phyloP scores from a whole-genome alignment of 2,113 vertebrate genomes.

The Solea senegalensis region DNA sequence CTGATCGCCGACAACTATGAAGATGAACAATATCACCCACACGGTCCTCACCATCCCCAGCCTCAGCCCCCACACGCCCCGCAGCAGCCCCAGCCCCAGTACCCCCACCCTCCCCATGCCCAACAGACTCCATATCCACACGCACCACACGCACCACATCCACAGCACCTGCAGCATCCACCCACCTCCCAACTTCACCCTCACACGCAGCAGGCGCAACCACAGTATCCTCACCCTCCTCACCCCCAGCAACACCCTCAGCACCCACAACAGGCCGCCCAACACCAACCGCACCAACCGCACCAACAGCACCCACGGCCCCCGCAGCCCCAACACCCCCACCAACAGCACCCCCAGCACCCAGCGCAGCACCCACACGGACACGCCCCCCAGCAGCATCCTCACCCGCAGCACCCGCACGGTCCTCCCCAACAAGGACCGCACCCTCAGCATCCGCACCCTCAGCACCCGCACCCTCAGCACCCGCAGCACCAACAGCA shows the following conservation, averaged over 20 bases:
- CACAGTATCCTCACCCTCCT: slow-evolving; percentile 54
- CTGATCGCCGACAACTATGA: slow-evolving; percentile 97
- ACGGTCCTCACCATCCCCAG: slow-evolving; percentile 88
- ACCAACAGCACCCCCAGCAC: slow-evolving; percentile 66
- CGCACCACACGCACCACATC: slow-evolving; percentile 59
- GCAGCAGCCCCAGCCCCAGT: slow-evolving; percentile 87
- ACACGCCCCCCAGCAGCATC: slow-evolving; percentile 64
- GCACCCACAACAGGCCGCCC: slow-evolving; percentile 54
- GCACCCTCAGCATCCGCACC: slow-evolving; percentile 67
- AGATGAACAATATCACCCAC: slow-evolving; percentile 93
- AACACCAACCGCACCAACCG: too few relatives aligned
- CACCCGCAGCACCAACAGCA: slow-evolving; percentile 43
- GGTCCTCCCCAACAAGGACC: slow-evolving; percentile 66
- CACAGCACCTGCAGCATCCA: slow-evolving; percentile 42
- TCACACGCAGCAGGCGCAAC: slow-evolving; percentile 63
- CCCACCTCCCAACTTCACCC: slow-evolving; percentile 48
- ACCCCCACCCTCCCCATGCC: slow-evolving; percentile 77
- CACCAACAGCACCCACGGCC: slow-evolving; percentile 75
- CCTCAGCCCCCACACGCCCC: slow-evolving; percentile 88
- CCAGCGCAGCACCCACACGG: slow-evolving; percentile 69
- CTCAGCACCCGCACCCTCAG: slow-evolving; percentile 56
- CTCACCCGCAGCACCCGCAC: slow-evolving; percentile 71
- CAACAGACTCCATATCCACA: slow-evolving; percentile 80
- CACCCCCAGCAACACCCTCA: slow-evolving; percentile 59
- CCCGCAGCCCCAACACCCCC: slow-evolving; percentile 66